Evolutionary conservation across 2,113 vertebrate species (phyloP).

Genomic region (Apaloderma vittatum): DNA sequence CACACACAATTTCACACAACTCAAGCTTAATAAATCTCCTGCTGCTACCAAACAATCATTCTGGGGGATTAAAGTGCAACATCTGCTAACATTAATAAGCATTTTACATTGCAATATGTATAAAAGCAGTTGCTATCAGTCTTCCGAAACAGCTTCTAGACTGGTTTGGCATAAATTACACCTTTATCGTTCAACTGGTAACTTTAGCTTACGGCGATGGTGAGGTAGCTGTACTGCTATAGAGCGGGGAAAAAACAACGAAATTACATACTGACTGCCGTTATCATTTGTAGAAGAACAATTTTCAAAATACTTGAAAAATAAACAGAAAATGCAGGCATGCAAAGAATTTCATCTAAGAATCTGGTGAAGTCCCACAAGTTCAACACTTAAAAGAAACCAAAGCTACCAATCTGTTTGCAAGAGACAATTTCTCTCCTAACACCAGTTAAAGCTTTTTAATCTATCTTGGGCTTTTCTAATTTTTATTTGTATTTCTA

Average conservation of each 20-base stretch:
- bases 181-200: conserved; percentile 56
- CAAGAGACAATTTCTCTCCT: neutral
- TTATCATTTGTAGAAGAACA: neutral
- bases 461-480: neutral
- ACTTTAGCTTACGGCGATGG: conserved; percentile 57
- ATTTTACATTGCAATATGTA: conserved; percentile 75
- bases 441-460: neutral
- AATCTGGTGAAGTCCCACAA: neutral
- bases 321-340: neutral
- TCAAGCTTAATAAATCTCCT: conserved; percentile 85
- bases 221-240: conserved; percentile 34
- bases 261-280: neutral
- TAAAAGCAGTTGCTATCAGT: conserved; percentile 76
- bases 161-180: conserved; percentile 71
- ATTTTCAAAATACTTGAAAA: conserved; percentile 32
- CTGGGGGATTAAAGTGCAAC: conserved; percentile 82
- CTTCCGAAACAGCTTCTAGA: conserved; percentile 70
- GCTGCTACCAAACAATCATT: conserved; percentile 85
- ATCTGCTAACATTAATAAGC: conserved; percentile 84
- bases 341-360: neutral
- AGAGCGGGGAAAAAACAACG: neutral
- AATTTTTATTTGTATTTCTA: neutral
- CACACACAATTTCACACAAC: conserved; percentile 86
- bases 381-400: neutral
- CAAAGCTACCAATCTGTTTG: neutral